Base-by-base conservation (phyloP, 1,140 invertebrate genomes). In the Drosophila ohnishii region DNA sequence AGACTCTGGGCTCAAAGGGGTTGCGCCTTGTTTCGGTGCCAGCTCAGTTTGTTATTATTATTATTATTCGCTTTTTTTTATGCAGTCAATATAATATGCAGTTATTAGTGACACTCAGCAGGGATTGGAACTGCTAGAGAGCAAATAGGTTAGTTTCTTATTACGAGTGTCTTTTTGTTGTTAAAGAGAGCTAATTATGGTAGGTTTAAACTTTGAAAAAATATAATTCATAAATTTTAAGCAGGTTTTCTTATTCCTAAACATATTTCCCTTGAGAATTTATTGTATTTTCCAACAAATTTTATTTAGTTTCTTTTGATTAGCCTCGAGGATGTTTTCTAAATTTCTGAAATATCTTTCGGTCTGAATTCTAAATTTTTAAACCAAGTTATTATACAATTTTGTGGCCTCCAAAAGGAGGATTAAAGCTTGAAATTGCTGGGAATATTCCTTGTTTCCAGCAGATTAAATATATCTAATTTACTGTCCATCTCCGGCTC, bases 1-100 rank as follows among this genome's bases (percentile, higher is more conserved):
- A 73, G 65, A 64, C 25, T 61, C 65, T 61, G 40, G 2, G 2
- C 28, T 1, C 32, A 14, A 6, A 14, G 32, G 32, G 42, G 62
- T 75, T 64, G 40, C 60, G 40, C 60, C 44, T 42, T 30, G 59
- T 80, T 73, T 78, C 30, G 47, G 61, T 78, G 75, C 65, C 79
- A 78, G 58, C 63, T 60, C 58, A 47, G 44, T n/a, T 40, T 16
- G 34, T 22, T 28, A 28, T 28, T 32, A 39, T 22, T 32, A 39
- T 22, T 32, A 39, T 44, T 53, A 64, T 44, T 34, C 11, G 32
- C 16, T 3, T n/a, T n/a, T 64, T 70, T 42, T 62, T 37, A 71
- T 51, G 75, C 82, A 85, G 78, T 87, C 83, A 87, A 87, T 85
- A 87, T 81, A 85, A 78, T 82, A 75, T 80, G 57, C 78, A 71